Percentiles rank a stretch among this genome's conserved stretches.
These are phyloP conservation scores for Lepus timidus DNA, from an alignment of 2,113 vertebrate genomes.

Conservation along the genomic window DNA sequence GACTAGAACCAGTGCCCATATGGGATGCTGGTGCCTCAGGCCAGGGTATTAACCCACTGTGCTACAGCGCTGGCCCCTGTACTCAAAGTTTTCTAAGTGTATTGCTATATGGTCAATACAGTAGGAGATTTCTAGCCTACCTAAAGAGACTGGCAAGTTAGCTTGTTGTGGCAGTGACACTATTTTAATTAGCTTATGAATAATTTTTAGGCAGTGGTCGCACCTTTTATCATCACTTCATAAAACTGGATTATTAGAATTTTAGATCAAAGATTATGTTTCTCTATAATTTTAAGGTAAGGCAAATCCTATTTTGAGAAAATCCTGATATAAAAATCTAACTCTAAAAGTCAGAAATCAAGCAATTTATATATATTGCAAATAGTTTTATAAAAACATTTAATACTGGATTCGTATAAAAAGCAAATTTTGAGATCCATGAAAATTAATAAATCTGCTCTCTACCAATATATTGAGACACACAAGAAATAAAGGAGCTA, in stretches of 20 bases:
- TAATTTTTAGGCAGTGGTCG: slow-evolving; percentile 17
- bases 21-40: too few relatives aligned
- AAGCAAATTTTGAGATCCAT: slow-evolving; percentile 48
- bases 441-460: slow-evolving; percentile 46
- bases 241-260: slow-evolving; percentile 9
- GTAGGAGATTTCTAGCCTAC: neutral
- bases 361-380: neutral
- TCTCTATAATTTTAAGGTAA: slow-evolving; percentile 49
- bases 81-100: neutral
- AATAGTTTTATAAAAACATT: slow-evolving; percentile 40
- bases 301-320: slow-evolving; percentile 18
- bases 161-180: neutral
- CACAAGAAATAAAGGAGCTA: slow-evolving; percentile 55
- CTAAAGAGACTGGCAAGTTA: slow-evolving; percentile 32
- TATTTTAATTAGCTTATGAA: neutral
- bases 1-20: too few relatives aligned
- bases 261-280: slow-evolving; percentile 10
- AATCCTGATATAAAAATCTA: slow-evolving; percentile 50
- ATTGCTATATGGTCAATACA: neutral
- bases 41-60: too few relatives aligned
- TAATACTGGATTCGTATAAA: slow-evolving; percentile 38
- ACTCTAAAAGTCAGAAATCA: slow-evolving; percentile 40
- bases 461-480: slow-evolving; percentile 18
- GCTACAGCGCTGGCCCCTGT: too few relatives aligned
- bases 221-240: slow-evolving; percentile 25